Conservation (phyloP, 2,888 invertebrate genomes). For the Aleiodes testaceus region DNA sequence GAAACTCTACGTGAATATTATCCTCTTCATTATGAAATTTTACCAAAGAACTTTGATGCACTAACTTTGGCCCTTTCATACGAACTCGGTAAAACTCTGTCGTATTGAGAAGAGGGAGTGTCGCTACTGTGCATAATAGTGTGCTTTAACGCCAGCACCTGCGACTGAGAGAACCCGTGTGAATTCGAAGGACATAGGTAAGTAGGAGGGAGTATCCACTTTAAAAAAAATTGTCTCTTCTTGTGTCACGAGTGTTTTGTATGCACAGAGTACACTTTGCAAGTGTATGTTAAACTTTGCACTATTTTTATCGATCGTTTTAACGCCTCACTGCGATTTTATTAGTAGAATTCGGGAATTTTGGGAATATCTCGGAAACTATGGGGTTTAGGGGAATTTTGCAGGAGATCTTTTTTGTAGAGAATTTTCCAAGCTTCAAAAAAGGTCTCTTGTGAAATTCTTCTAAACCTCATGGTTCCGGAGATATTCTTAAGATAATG, state of each 20-base stretch:
- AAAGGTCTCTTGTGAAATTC: not conserved
- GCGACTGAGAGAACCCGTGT: constrained; percentile 1
- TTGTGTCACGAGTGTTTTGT: constrained; percentile 32
- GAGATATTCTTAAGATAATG: too few species aligned
- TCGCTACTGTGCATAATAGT: constrained; percentile 36
- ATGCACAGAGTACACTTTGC: constrained; percentile 36
- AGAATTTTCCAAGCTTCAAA: not conserved
- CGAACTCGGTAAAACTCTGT: too few species aligned
- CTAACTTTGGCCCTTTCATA: too few species aligned
- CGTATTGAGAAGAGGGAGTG: not conserved
- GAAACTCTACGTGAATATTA: too few species aligned
- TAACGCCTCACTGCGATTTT: too few species aligned
- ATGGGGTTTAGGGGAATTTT: too few species aligned
- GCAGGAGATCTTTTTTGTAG: too few species aligned
- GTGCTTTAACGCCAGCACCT: constrained; percentile 32
- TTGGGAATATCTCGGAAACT: too few species aligned
- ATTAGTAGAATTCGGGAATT: too few species aligned
- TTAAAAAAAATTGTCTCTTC: not conserved
- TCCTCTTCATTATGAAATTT: too few species aligned
- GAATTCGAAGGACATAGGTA: not conserved
- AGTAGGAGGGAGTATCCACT: not conserved
- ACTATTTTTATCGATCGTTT: too few species aligned
- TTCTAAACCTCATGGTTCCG: not conserved
- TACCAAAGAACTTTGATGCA: too few species aligned
- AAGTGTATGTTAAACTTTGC: constrained; percentile 24